phyloP scores from a whole-genome alignment of 2,888 invertebrate genomes.

The Cepaea hortensis region DNA sequence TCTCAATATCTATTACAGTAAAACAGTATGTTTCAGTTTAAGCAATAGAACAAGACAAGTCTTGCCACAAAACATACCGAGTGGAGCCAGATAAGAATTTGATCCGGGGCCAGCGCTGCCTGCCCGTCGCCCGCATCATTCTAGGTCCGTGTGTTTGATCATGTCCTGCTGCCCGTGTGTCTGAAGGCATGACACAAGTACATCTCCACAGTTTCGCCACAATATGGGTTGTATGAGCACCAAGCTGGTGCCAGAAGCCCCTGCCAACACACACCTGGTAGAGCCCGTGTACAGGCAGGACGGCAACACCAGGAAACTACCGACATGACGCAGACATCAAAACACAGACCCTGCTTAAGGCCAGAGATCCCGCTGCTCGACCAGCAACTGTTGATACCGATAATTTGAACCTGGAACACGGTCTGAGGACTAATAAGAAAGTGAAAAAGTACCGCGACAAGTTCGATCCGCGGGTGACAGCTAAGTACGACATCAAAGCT shows the following conservation, averaged over 20 bases:
- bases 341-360: constrained; percentile 54
- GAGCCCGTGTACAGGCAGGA: constrained; percentile 66
- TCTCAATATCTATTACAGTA: no score
- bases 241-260: constrained; percentile 72
- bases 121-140: no score
- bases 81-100: no score
- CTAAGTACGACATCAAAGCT: constrained; percentile 77
- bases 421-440: constrained; percentile 67
- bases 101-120: no score
- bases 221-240: constrained; percentile 74
- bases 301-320: constrained; percentile 56
- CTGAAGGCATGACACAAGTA: constrained; percentile 64
- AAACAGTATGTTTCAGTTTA: no score
- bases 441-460: constrained; percentile 75
- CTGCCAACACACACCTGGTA: constrained; percentile 65
- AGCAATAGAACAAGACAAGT: no score
- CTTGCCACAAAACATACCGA: no score
- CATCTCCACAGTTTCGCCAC: constrained; percentile 59
- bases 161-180: constrained; percentile 57
- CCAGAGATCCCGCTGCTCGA: constrained; percentile 53
- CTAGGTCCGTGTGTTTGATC: not conserved
- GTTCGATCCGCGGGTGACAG: constrained; percentile 76
- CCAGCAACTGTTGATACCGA: constrained; percentile 33
- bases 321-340: constrained; percentile 51
- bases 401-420: constrained; percentile 53